Evolutionary conservation across 2,113 vertebrate species (phyloP).

Genomic region (Geothlypis trichas): DNA sequence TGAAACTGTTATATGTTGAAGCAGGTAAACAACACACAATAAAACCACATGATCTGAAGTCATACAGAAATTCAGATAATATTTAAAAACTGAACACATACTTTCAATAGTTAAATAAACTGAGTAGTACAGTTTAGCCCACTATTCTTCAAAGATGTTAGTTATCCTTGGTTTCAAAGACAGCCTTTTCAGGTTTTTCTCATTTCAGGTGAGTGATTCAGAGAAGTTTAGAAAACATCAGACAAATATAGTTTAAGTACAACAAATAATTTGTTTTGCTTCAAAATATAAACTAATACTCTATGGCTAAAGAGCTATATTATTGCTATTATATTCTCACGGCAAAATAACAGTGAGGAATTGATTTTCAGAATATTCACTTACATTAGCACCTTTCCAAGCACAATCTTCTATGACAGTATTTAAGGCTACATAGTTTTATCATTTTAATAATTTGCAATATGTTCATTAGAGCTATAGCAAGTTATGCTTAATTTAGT

Average conservation of each 20-base stretch:
- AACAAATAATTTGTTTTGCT: not conserved
- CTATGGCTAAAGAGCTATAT: not conserved
- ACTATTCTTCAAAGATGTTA: not conserved
- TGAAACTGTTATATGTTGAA: not conserved
- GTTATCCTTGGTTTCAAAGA: not conserved
- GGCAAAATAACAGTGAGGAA: conserved; percentile 37
- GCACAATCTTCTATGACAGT: conserved; percentile 49
- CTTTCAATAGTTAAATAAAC: not conserved
- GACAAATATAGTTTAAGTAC: not conserved
- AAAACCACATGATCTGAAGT: not conserved
- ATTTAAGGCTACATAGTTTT: conserved; percentile 59
- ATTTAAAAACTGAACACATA: not conserved
- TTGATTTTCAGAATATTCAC: conserved; percentile 36
- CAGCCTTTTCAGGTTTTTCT: not conserved
- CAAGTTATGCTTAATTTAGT: conserved; percentile 72
- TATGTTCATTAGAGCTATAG: conserved; percentile 62
- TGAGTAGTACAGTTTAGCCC: not conserved
- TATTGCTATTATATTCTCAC: not conserved
- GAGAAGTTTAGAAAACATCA: not conserved
- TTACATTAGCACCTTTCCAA: conserved; percentile 54
- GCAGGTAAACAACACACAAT: not conserved
- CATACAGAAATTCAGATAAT: not conserved
- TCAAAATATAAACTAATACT: not conserved
- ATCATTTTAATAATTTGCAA: conserved; percentile 72
- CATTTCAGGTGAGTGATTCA: not conserved